Conservation (phyloP, 2,888 invertebrate species). For the Autographa gamma region DNA sequence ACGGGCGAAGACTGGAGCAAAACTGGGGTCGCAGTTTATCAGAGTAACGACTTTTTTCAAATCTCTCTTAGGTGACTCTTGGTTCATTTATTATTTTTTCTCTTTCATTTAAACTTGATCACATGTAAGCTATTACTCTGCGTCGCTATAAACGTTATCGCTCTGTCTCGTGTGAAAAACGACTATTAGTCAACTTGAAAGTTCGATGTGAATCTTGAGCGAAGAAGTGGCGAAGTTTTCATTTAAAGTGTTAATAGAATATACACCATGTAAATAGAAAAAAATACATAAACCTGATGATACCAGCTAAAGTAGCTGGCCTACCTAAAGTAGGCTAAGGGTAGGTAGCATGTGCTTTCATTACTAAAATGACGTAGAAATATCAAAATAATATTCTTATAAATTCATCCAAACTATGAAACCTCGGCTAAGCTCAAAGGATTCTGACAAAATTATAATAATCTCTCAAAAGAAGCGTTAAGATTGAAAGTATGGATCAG, state of each 20-base stretch:
- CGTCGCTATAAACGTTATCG: conserved; percentile 81
- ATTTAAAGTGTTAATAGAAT: background rate
- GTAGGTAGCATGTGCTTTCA: too few relatives aligned
- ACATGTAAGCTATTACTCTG: conserved; percentile 83
- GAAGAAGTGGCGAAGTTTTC: background rate
- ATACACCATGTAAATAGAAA: too few relatives aligned
- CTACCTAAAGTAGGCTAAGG: too few relatives aligned
- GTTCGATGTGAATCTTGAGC: conserved; percentile 55
- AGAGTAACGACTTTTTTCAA: conserved; percentile 86
- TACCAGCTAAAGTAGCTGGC: background rate
- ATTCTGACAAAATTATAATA: conserved; percentile 85
- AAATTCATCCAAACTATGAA: conserved; percentile 70
- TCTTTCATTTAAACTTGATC: conserved; percentile 85
- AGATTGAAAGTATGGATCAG: conserved; percentile 85
- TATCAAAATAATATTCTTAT: background rate
- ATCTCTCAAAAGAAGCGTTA: conserved; percentile 80
- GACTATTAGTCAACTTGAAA: conserved; percentile 78
- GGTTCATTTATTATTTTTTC: conserved; percentile 87
- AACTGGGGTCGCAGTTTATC: conserved; percentile 83
- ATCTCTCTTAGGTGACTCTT: conserved; percentile 84
- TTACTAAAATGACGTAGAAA: background rate
- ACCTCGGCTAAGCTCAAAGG: conserved; percentile 78
- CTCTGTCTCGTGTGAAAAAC: conserved; percentile 77
- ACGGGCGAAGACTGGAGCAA: conserved; percentile 73
- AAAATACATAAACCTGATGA: too few relatives aligned